Conservation (phyloP, 1,140 invertebrate species). For the Anastrepha obliqua region DNA sequence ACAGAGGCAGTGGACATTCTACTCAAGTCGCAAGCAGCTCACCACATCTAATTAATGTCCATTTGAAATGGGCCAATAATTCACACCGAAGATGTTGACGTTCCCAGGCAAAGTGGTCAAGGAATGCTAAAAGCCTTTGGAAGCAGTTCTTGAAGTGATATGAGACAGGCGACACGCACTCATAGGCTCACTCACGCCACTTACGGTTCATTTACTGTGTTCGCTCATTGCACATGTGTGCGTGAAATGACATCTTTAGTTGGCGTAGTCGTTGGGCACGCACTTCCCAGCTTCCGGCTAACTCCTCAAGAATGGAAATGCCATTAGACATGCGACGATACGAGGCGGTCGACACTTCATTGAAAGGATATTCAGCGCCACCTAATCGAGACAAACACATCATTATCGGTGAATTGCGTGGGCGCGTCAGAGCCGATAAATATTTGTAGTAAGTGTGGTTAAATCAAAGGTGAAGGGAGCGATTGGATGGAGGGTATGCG, state of each 20-base stretch:
- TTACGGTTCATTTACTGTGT: conserved; percentile 47
- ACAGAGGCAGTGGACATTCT: background rate
- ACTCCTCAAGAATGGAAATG: background rate
- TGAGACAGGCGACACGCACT: conserved; percentile 3
- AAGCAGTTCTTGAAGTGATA: background rate
- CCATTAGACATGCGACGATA: conserved; percentile 24
- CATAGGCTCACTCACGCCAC: background rate
- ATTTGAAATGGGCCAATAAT: conserved; percentile 54
- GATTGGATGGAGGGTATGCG: background rate
- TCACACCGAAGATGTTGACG: conserved; percentile 45
- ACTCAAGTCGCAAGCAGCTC: background rate
- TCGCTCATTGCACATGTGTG: conserved; percentile 52
- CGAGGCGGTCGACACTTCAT: conserved; percentile 9
- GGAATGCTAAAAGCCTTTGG: background rate
- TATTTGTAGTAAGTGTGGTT: background rate
- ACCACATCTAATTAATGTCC: conserved; percentile 36
- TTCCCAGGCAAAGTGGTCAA: background rate
- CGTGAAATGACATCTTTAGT: conserved; percentile 53
- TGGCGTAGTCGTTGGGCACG: background rate
- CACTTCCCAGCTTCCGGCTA: conserved; percentile 10
- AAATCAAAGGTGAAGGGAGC: background rate
- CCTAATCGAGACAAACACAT: conserved; percentile 54
- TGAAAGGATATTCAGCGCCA: conserved; percentile 29
- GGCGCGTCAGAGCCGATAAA: background rate
- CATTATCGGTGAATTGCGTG: conserved; percentile 46